Percentiles rank a stretch among this genome's conserved stretches.
These are phyloP conservation scores for Gisinianus flammeolus DNA, from an alignment of 2,888 invertebrate genomes.

Conservation along the genomic window DNA sequence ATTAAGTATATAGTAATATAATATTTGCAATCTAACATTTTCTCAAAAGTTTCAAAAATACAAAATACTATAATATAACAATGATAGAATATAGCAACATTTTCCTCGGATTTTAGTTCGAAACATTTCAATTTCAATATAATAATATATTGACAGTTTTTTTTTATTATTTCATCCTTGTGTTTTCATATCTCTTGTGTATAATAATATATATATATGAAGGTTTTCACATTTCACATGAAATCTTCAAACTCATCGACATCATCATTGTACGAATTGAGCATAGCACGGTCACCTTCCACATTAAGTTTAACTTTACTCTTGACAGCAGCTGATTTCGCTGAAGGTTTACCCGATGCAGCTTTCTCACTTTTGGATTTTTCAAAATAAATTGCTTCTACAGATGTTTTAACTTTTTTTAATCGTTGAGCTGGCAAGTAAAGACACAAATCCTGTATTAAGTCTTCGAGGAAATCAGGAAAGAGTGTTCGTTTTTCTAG, in stretches of 20 bases:
- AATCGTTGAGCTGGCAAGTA: constrained; percentile 74
- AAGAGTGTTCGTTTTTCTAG: constrained; percentile 56
- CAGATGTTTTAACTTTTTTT: constrained; percentile 81
- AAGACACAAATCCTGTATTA: constrained; percentile 57
- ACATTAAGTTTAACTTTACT: constrained; percentile 80
- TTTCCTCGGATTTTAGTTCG: too few relatives aligned
- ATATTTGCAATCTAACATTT: too few relatives aligned
- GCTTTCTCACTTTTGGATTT: constrained; percentile 86
- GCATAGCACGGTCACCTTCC: constrained; percentile 69
- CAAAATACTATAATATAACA: too few relatives aligned
- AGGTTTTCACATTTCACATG: constrained; percentile 55
- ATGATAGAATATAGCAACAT: too few relatives aligned
- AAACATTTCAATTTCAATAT: too few relatives aligned
- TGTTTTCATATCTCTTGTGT: neutral
- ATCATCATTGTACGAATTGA: constrained; percentile 50
- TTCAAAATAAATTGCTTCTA: constrained; percentile 85
- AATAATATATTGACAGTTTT: too few relatives aligned
- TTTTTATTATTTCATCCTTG: too few relatives aligned
- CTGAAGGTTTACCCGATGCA: constrained; percentile 77
- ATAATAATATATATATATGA: constrained; percentile 2
- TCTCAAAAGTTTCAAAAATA: too few relatives aligned
- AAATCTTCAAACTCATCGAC: constrained; percentile 58
- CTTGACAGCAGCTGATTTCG: constrained; percentile 64
- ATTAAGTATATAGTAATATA: too few relatives aligned
- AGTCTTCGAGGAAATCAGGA: constrained; percentile 58